A percentile compares a stretch with the other conserved stretches of the same genome.
Conservation (phyloP, 2,113 vertebrate species). For the Noctilio leporinus region DNA sequence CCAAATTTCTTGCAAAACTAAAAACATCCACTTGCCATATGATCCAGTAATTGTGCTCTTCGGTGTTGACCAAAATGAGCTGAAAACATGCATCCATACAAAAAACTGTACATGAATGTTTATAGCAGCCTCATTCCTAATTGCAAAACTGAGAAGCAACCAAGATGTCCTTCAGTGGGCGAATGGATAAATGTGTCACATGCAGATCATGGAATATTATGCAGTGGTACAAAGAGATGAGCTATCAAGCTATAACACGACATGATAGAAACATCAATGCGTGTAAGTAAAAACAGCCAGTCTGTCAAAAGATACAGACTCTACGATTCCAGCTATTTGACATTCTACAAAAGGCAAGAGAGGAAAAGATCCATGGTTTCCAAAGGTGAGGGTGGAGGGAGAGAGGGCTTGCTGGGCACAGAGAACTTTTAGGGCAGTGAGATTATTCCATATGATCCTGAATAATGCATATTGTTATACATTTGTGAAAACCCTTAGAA, state of each 20-base stretch:
- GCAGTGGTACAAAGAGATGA: not conserved
- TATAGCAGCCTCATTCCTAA: not conserved
- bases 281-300: not conserved
- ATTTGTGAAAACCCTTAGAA: not conserved
- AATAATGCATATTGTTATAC: not conserved
- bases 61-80: not conserved
- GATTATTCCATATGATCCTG: too few species aligned
- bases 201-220: not conserved
- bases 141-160: not conserved
- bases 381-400: too few species aligned
- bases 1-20: not conserved
- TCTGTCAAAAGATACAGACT: not conserved
- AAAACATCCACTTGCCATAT: not conserved
- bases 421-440: not conserved
- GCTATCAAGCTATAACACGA: not conserved
- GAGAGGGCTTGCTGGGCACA: rapidly evolving
- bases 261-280: not conserved
- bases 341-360: not conserved
- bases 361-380: not conserved
- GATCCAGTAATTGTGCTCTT: not conserved
- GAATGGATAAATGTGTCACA: not conserved
- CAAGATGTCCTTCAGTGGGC: not conserved
- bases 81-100: not conserved
- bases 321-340: not conserved
- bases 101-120: not conserved